Conservation (phyloP, 1,140 invertebrate genomes). For the Steinernema khuongi region DNA sequence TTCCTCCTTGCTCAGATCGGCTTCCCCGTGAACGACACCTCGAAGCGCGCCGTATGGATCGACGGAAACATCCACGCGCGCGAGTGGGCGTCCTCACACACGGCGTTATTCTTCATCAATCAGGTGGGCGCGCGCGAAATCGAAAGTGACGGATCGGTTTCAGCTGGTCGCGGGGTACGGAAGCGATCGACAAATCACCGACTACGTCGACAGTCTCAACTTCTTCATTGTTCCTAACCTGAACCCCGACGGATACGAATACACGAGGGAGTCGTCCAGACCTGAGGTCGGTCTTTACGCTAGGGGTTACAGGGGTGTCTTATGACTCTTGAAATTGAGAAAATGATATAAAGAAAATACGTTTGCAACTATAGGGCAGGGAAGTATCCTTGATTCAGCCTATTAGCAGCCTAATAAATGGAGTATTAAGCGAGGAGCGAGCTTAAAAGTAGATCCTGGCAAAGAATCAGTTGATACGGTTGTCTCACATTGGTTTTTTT, state of each 20-base stretch:
- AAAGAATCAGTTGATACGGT: no score
- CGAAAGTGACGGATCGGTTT: slow-evolving; percentile 22
- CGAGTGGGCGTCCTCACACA: slow-evolving; percentile 57
- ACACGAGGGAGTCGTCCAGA: slow-evolving; percentile 61
- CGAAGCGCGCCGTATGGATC: slow-evolving; percentile 54
- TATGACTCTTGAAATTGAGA: neutral
- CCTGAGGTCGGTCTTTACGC: slow-evolving; percentile 31
- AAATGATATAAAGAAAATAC: no score
- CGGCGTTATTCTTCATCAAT: slow-evolving; percentile 57
- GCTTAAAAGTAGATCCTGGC: no score
- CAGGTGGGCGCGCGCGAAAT: slow-evolving; percentile 34
- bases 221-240: slow-evolving; percentile 67
- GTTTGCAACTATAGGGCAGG: no score
- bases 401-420: no score
- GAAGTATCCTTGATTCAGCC: no score
- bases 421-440: no score
- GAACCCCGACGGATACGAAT: slow-evolving; percentile 71
- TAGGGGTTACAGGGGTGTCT: neutral
- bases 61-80: slow-evolving; percentile 58
- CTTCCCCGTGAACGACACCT: slow-evolving; percentile 35
- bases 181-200: slow-evolving; percentile 52
- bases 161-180: slow-evolving; percentile 56
- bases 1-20: slow-evolving; percentile 43
- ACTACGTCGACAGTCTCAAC: slow-evolving; percentile 59
- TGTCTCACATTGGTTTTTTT: no score